Evolutionary conservation across 2,888 invertebrate species (phyloP).

Genomic region (Macrosiphum euphorbiae): DNA sequence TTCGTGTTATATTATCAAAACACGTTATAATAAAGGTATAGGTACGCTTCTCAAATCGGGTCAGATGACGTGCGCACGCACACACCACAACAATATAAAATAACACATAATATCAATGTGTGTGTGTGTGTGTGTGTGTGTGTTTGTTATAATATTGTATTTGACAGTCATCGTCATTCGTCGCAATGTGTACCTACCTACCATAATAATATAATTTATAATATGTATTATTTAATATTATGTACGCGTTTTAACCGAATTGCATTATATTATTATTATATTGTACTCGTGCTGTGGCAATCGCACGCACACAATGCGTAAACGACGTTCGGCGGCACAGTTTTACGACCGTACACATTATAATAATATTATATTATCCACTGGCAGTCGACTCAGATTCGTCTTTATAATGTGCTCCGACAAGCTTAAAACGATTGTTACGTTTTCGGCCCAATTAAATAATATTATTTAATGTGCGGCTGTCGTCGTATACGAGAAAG

Average conservation of each 20-base stretch:
- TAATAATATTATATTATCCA: background rate
- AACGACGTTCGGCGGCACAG: background rate
- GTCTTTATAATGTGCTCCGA: background rate
- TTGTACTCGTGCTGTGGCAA: background rate
- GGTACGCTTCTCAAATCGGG: background rate
- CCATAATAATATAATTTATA: background rate
- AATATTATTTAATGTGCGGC: background rate
- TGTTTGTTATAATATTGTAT: background rate
- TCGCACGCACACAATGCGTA: background rate
- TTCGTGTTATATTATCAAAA: too few species aligned
- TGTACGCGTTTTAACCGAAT: background rate
- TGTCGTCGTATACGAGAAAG: background rate
- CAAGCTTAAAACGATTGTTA: background rate
- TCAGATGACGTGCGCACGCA: background rate
- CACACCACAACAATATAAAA: background rate
- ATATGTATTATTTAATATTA: background rate
- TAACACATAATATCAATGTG: background rate
- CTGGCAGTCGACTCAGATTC: background rate
- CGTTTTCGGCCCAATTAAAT: background rate
- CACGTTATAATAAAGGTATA: too few species aligned
- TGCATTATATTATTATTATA: background rate
- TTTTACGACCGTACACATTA: background rate
- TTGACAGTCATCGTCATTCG: constrained; percentile 30
- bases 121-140: background rate
- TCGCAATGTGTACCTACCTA: background rate